phyloP scores from a whole-genome alignment of 2,888 invertebrate species.

The Yponomeuta malinellus region DNA sequence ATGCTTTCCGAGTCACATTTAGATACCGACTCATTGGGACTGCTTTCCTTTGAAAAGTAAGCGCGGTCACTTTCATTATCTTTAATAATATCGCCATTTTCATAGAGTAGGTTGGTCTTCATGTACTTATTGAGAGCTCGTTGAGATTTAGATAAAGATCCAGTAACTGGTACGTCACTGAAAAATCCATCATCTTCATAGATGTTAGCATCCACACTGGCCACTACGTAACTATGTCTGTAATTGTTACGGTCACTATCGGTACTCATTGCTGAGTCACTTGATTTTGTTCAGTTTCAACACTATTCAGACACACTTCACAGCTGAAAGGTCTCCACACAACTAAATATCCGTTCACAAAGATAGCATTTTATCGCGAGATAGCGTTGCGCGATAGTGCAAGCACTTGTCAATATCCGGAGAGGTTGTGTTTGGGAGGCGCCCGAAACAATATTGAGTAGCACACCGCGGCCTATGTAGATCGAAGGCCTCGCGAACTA shows the following conservation, averaged over 20 bases:
- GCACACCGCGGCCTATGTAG: conserved; percentile 34
- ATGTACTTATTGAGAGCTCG: conserved; percentile 63
- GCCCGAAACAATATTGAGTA: conserved; percentile 5
- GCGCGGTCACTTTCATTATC: conserved; percentile 43
- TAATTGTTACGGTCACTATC: conserved; percentile 25
- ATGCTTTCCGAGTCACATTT: conserved; percentile 58
- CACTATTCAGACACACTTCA: conserved; percentile 29
- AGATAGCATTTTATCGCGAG: conserved; percentile 33
- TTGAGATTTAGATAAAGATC: conserved; percentile 56
- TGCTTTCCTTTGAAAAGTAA: conserved; percentile 65
- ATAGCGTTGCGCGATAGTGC: conserved; percentile 15
- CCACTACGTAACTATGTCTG: conserved; percentile 15
- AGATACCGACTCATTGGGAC: conserved; percentile 52
- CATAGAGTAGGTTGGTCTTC: conserved; percentile 60
- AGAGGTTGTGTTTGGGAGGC: background rate
- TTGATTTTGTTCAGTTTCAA: conserved; percentile 24
- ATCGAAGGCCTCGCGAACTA: conserved; percentile 50
- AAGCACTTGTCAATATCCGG: conserved; percentile 37
- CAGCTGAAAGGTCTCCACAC: conserved; percentile 33
- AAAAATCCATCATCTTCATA: conserved; percentile 56
- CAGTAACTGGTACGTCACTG: conserved; percentile 52
- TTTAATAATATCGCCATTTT: conserved; percentile 30
- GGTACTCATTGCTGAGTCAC: conserved; percentile 25
- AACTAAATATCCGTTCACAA: conserved; percentile 41
- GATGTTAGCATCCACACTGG: conserved; percentile 18